phyloP scores from a whole-genome alignment of 35 echinoderm and acorn worm genomes.

The Stichopus chloronotus region DNA sequence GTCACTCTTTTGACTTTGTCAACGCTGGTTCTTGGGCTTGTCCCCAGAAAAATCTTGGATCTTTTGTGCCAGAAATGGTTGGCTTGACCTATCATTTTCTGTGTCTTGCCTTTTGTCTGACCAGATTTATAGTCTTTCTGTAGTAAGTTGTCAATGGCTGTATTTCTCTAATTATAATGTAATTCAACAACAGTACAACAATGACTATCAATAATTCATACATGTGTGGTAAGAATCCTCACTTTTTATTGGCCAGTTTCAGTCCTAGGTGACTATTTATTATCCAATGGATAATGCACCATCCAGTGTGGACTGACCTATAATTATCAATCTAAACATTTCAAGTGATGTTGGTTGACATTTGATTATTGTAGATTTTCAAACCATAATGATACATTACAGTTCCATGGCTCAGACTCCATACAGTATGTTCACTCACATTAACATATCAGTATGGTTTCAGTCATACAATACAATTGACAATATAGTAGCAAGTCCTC shows the following conservation, averaged over 20 bases:
- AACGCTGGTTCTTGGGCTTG: slow-evolving; percentile 43
- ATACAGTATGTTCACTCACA: too few relatives aligned
- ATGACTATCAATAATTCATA: too few relatives aligned
- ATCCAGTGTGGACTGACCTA: too few relatives aligned
- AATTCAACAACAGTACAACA: neutral
- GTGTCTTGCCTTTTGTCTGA: neutral
- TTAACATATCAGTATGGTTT: too few relatives aligned
- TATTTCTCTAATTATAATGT: slow-evolving; percentile 62
- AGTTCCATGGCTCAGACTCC: neutral
- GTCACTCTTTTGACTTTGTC: slow-evolving; percentile 39
- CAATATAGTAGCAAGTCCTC: too few relatives aligned
- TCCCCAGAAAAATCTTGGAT: slow-evolving; percentile 58
- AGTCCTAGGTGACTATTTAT: slow-evolving; percentile 48
- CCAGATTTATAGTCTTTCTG: slow-evolving; percentile 49
- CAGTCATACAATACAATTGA: too few relatives aligned
- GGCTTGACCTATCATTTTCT: neutral
- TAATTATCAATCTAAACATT: too few relatives aligned
- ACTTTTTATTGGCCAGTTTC: too few relatives aligned
- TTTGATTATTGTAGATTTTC: neutral
- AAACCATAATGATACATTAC: slow-evolving; percentile 53
- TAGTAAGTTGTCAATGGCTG: slow-evolving; percentile 54
- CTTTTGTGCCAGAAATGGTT: neutral
- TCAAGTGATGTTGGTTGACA: slow-evolving; percentile 19
- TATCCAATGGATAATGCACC: too few relatives aligned
- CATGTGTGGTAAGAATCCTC: too few relatives aligned